Percentiles rank a stretch among this genome's conserved stretches.
phyloP scores from a whole-genome alignment of 2,888 invertebrate species.

The Minunthozetes semirufus region DNA sequence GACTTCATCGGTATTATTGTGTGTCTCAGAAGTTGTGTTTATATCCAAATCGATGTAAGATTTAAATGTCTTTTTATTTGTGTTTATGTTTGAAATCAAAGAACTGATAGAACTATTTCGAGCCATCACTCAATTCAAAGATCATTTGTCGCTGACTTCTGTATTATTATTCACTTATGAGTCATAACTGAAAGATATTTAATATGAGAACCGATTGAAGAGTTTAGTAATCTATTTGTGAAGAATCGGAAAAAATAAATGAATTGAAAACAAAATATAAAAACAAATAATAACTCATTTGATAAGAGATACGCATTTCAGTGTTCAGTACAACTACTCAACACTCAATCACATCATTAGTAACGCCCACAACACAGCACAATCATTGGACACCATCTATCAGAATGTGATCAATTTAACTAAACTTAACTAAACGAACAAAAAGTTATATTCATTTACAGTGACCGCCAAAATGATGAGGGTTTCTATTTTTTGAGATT shows the following conservation, averaged over 20 bases:
- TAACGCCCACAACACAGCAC: no score
- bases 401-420: no score
- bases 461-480: no score
- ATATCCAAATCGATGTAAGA: conserved; percentile 39
- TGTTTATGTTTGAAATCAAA: neutral
- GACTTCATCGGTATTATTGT: neutral
- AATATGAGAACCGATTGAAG: no score
- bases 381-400: no score
- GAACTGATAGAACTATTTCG: conserved; percentile 26
- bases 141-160: neutral
- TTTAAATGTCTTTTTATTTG: conserved; percentile 39
- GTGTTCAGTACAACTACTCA: no score
- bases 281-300: neutral
- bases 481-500: no score
- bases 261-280: neutral
- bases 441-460: no score
- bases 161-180: neutral
- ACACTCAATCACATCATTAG: no score
- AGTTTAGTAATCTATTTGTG: no score
- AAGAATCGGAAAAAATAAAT: neutral
- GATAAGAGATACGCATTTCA: no score
- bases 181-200: neutral
- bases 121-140: neutral
- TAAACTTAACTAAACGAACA: no score
- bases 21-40: conserved; percentile 4